Percentiles rank a stretch among this genome's conserved stretches.
Conservation (phyloP, 2,888 invertebrate genomes). For the Aplocera efformata region DNA sequence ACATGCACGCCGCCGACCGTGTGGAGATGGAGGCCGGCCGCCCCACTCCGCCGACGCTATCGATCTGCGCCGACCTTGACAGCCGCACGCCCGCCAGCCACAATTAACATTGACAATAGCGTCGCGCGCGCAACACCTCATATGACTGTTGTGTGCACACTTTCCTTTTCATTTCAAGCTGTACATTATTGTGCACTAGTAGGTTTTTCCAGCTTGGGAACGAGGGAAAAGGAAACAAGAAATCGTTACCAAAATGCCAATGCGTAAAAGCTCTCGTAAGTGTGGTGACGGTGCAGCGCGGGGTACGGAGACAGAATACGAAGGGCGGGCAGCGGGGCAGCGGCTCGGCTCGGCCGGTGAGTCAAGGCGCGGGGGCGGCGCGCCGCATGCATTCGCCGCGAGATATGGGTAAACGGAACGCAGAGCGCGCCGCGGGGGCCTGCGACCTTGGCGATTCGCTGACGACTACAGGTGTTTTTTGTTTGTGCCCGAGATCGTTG, state of each 20-base stretch:
- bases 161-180: slow-evolving; percentile 48
- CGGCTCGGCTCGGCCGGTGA: slow-evolving; percentile 47
- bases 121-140: slow-evolving; percentile 55
- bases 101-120: slow-evolving; percentile 71
- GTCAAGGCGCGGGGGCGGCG: slow-evolving; percentile 66
- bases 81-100: slow-evolving; percentile 55
- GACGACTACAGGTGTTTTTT: slow-evolving; percentile 79
- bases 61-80: slow-evolving; percentile 72
- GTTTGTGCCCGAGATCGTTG: slow-evolving; percentile 64
- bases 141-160: slow-evolving; percentile 36
- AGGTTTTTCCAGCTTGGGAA: neutral
- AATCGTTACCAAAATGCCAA: slow-evolving; percentile 1
- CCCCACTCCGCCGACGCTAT: slow-evolving; percentile 48
- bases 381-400: slow-evolving; percentile 70
- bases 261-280: slow-evolving; percentile 15
- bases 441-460: slow-evolving; percentile 74
- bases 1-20: slow-evolving; percentile 47
- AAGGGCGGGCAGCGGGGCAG: slow-evolving; percentile 42
- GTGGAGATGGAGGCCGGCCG: slow-evolving; percentile 38
- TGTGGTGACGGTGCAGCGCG: slow-evolving; percentile 33
- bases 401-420: slow-evolving; percentile 79
- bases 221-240: neutral
- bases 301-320: slow-evolving; percentile 32
- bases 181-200: slow-evolving; percentile 1
- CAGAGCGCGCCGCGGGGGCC: slow-evolving; percentile 67